phyloP scores from a whole-genome alignment of 2,888 invertebrate species.

The Leptinotarsa tumamoca region DNA sequence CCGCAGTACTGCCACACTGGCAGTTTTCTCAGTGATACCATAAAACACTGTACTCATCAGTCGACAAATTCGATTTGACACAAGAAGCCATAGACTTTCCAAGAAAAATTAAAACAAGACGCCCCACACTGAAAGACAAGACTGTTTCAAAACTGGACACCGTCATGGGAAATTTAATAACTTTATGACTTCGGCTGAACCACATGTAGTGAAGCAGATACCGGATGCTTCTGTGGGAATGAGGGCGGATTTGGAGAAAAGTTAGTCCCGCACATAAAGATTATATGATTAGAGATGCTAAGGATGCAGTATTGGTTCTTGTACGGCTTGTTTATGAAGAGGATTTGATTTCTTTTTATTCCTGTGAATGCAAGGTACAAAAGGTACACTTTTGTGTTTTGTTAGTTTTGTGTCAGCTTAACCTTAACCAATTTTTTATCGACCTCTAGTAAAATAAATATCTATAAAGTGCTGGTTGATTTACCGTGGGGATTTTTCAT shows the following conservation, averaged over 20 bases:
- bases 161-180: constrained; percentile 16
- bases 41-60: neutral
- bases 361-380: neutral
- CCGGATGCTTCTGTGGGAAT: neutral
- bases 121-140: constrained; percentile 10
- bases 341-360: neutral
- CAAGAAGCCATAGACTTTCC: constrained; percentile 20
- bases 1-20: neutral
- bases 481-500: too few species aligned
- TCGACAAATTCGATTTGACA: constrained; percentile 15
- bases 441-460: too few species aligned
- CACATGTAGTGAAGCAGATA: constrained; percentile 3
- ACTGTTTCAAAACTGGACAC: constrained; percentile 7
- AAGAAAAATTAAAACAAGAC: constrained; percentile 2
- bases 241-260: neutral
- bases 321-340: neutral
- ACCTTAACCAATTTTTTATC: too few species aligned
- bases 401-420: too few species aligned
- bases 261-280: constrained; percentile 18
- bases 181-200: constrained; percentile 16
- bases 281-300: neutral
- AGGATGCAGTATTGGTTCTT: neutral
- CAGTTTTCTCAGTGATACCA: neutral
- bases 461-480: too few species aligned
- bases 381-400: too few species aligned